A percentile compares a stretch with the other conserved stretches of the same genome.
These are phyloP conservation scores for Spongilla lacustris DNA, from an alignment of 37 sponge, comb jelly and placozoan genomes.

Conservation along the genomic window DNA sequence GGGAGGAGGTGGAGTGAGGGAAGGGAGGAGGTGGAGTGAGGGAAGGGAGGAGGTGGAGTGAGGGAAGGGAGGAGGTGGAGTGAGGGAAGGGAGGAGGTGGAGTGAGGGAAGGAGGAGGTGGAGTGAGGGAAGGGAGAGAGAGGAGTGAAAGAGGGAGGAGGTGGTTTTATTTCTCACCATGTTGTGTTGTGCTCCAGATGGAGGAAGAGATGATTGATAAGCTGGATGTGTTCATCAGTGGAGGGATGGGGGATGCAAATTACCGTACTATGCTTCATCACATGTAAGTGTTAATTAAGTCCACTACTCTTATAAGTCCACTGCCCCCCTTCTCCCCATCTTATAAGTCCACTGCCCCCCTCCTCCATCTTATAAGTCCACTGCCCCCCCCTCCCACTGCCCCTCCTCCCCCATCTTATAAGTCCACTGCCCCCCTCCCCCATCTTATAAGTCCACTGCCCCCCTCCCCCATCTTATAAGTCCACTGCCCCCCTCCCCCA, in stretches of 20 bases:
- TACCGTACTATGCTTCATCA: slow-evolving; percentile 50
- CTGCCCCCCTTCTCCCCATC: too few relatives aligned
- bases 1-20: too few relatives aligned
- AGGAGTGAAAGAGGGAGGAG: too few relatives aligned
- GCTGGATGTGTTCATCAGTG: slow-evolving; percentile 79
- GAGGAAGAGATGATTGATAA: slow-evolving; percentile 90
- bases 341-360: background rate
- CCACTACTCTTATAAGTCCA: too few relatives aligned
- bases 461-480: too few relatives aligned
- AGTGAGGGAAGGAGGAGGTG: too few relatives aligned
- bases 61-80: too few relatives aligned
- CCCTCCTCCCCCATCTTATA: background rate
- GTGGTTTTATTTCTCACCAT: background rate
- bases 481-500: background rate
- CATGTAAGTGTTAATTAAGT: slow-evolving; percentile 51
- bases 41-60: too few relatives aligned
- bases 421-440: background rate
- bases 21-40: too few relatives aligned
- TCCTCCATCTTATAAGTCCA: background rate
- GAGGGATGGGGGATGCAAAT: slow-evolving; percentile 72
- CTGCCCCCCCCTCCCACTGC: background rate
- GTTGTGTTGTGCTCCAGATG: slow-evolving; percentile 41
- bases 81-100: too few relatives aligned
- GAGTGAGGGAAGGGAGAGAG: too few relatives aligned
- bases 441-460: background rate